Evolutionary conservation across 2,797 vertebrate species (phyloP).

Genomic region (Myiotriccus ornatus): DNA sequence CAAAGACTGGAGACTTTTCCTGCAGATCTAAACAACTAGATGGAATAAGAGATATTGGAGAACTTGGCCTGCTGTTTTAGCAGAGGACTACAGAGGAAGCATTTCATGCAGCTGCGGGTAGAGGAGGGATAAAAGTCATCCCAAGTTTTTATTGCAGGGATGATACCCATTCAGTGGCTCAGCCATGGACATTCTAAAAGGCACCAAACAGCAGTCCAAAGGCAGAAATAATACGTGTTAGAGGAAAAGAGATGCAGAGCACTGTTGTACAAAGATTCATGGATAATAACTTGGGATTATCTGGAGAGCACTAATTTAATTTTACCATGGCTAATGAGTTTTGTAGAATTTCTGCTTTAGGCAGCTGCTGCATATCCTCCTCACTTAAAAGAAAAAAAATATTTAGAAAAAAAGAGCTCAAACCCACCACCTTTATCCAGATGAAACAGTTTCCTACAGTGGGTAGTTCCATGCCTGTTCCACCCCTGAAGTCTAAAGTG

Average conservation of each 20-base stretch:
- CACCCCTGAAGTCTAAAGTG: background rate
- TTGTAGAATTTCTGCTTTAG: slow-evolving; percentile 44
- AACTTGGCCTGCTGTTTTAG: background rate
- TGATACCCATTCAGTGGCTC: background rate
- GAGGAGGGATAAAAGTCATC: background rate
- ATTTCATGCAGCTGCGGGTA: background rate
- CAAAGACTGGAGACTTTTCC: background rate
- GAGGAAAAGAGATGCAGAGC: background rate
- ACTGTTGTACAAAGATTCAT: background rate
- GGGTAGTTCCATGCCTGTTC: background rate
- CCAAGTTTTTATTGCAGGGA: background rate
- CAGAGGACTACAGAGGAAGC: background rate
- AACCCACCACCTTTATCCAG: background rate
- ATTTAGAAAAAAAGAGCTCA: background rate
- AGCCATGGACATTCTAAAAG: background rate
- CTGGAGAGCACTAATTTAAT: slow-evolving; percentile 33
- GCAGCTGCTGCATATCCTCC: background rate
- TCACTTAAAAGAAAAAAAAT: background rate
- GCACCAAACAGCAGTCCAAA: background rate
- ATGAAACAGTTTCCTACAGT: background rate
- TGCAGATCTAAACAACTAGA: background rate
- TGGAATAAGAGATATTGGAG: background rate
- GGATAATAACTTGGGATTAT: slow-evolving; percentile 7
- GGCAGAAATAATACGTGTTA: background rate
- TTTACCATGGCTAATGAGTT: slow-evolving; percentile 28